These are phyloP conservation scores for Lasioglossum leucozonium DNA, from an alignment of 2,888 invertebrate genomes.

Conservation along the genomic window DNA sequence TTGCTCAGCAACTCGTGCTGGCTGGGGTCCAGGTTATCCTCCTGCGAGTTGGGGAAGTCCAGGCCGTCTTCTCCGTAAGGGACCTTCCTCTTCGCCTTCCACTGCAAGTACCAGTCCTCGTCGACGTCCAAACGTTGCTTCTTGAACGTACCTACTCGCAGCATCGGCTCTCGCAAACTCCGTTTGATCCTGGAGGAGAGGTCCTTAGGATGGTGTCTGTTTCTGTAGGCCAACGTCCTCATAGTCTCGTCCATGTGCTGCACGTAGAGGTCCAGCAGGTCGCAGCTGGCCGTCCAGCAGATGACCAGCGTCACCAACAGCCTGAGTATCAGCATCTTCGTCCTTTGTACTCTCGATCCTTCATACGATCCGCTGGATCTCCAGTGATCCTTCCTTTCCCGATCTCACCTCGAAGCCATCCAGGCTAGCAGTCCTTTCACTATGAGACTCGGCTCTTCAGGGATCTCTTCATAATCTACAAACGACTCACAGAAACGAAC, in stretches of 20 bases:
- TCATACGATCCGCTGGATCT: slow-evolving; percentile 55
- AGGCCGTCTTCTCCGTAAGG: slow-evolving; percentile 74
- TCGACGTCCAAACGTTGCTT: slow-evolving; percentile 79
- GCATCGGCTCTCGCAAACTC: slow-evolving; percentile 61
- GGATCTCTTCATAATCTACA: slow-evolving; percentile 9
- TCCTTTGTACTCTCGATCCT: slow-evolving; percentile 53
- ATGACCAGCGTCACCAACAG: slow-evolving; percentile 68
- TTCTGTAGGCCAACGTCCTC: slow-evolving; percentile 75
- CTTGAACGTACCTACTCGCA: slow-evolving; percentile 73
- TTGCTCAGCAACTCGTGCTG: slow-evolving; percentile 70
- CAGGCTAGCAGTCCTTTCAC: background rate
- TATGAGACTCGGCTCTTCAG: background rate
- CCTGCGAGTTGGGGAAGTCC: slow-evolving; percentile 74
- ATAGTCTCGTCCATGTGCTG: slow-evolving; percentile 83
- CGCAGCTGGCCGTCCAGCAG: slow-evolving; percentile 73
- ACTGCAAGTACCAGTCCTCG: slow-evolving; percentile 71
- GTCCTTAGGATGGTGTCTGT: slow-evolving; percentile 68
- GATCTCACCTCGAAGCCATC: slow-evolving; percentile 13
- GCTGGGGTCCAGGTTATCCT: slow-evolving; percentile 67
- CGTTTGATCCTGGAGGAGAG: slow-evolving; percentile 70
- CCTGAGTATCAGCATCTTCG: slow-evolving; percentile 76
- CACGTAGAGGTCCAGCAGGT: slow-evolving; percentile 82
- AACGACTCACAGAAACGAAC: background rate
- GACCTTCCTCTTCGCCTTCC: slow-evolving; percentile 53
- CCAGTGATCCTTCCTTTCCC: background rate